Conservation (phyloP, 2,797 vertebrate genomes). For the Arctocebus calabarensis region DNA sequence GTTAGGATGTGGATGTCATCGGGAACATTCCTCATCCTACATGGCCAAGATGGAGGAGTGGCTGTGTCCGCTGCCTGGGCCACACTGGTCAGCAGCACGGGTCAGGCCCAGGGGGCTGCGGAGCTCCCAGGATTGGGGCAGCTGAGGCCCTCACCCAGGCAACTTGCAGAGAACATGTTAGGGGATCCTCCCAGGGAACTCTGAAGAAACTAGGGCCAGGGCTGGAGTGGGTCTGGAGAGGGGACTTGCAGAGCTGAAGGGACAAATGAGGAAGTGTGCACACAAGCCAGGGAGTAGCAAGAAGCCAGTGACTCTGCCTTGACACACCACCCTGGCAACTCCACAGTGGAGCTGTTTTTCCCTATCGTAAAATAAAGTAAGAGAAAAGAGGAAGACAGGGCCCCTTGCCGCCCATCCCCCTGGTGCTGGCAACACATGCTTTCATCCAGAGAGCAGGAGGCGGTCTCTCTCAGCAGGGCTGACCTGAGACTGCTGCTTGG, state of each 20-base stretch:
- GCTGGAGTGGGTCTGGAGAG: background rate
- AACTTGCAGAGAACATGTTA: background rate
- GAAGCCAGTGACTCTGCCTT: background rate
- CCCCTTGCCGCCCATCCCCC: background rate
- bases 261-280: background rate
- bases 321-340: background rate
- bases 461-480: background rate
- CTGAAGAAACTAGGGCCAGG: background rate
- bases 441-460: background rate
- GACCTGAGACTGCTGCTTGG: background rate
- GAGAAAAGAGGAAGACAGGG: no score
- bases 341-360: background rate
- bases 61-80: no score
- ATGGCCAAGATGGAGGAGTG: no score
- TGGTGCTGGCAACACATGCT: background rate
- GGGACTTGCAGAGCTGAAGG: background rate
- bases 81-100: background rate
- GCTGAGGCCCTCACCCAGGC: fast-evolving
- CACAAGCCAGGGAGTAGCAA: fast-evolving
- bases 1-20: no score
- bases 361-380: background rate
- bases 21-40: background rate
- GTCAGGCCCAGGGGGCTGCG: no score
- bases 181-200: background rate
- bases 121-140: no score